Base-by-base conservation (phyloP, 2,888 invertebrate genomes). In the Temnothorax ravouxi region DNA sequence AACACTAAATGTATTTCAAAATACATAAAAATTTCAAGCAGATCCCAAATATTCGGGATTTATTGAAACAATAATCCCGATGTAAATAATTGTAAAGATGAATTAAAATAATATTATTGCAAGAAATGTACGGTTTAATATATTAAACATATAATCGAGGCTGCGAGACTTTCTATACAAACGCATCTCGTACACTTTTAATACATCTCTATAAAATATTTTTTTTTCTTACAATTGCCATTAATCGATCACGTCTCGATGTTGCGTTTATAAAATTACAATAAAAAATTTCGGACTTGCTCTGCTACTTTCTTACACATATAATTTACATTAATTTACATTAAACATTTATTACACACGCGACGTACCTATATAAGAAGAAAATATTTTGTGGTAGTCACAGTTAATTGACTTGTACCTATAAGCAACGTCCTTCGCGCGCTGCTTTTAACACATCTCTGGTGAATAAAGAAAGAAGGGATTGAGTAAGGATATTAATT, bases 331-430 rank as follows among this genome's bases (percentile, higher is more conserved):
- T 79, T 56, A 66, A 66, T 41, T 67, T 79, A 79, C 44, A 56
- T 79, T 69, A 47, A 38, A 59, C 59, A 79, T 79, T 79, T 71
- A 79, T 79, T 71, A 59, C 66, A 38, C 8, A 74, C 56, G 29
- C 52, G 21, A 66, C 54, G 15, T 47, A 34, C 21, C n/a, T 79
- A 25, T 25, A 25, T 25, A 69, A 21, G 21, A 44, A 79, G 18
- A 71, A 71, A 71, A 34, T 67, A 66, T 41, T 41, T 38, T 25
- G 56, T 59, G 15, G 15, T 59, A 66, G 15, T 52, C 52, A 66
- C 8, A 71, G 5, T 47, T 79, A 79, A 79, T 79, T 79, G 79
- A 79, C 79, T 71, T 79, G 59, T 66, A 52, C 56, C 8, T 44
- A 59, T 44, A 59, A 79, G 47, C 71, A 79, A 71, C 25, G 47